A percentile compares a stretch with the other conserved stretches of the same genome.
Conservation (phyloP, 2,797 vertebrate species). For the Cirrhinus molitorella region DNA sequence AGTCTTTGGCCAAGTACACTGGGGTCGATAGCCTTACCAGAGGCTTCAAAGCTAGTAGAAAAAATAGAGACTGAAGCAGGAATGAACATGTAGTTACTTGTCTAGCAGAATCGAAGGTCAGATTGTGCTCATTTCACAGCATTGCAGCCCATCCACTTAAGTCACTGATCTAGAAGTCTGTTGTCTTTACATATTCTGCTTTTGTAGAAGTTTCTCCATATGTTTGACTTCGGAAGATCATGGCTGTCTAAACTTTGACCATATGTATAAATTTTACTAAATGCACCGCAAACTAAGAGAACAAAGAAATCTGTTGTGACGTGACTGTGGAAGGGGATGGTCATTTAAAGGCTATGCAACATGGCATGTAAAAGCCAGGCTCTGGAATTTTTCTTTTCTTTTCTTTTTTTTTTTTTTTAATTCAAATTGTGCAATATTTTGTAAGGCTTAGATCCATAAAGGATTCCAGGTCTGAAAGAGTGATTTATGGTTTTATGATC, state of each 20-base stretch:
- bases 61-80: background rate
- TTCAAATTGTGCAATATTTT: constrained; percentile 66
- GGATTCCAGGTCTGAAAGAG: constrained; percentile 43
- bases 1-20: background rate
- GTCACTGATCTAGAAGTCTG: background rate
- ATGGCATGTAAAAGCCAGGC: constrained; percentile 29
- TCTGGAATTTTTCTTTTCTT: constrained; percentile 46
- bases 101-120: constrained; percentile 18
- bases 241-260: background rate
- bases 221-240: background rate
- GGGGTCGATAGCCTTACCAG: constrained; percentile 41
- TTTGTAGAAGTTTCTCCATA: constrained; percentile 13
- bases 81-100: constrained; percentile 2
- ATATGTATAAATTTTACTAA: background rate
- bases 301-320: background rate
- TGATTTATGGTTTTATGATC: constrained; percentile 55
- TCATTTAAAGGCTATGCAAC: constrained; percentile 61
- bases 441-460: constrained; percentile 35
- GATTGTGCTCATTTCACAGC: background rate
- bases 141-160: background rate
- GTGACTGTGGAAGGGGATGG: constrained; percentile 27
- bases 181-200: constrained; percentile 24
- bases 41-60: constrained; percentile 25
- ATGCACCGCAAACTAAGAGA: constrained; percentile 18
- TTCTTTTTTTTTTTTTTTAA: background rate